Conservation (phyloP, 1,140 invertebrate species). For the Medauroidea extradentata region DNA sequence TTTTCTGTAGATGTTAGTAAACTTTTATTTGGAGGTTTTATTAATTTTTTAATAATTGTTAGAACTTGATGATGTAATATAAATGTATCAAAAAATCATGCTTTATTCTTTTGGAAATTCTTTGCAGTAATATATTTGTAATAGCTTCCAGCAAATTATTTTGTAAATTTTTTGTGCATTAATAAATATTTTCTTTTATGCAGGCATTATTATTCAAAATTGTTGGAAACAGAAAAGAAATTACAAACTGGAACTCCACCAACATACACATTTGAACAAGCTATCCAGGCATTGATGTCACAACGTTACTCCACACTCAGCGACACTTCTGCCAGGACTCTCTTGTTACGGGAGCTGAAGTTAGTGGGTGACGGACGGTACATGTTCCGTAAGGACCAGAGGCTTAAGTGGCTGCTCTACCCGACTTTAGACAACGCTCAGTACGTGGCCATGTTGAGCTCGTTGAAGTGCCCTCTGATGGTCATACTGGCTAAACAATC, state of each 20-base stretch:
- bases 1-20: too few relatives aligned
- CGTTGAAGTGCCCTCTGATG: constrained; percentile 34
- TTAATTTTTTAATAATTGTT: too few relatives aligned
- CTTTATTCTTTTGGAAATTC: too few relatives aligned
- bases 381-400: constrained; percentile 37
- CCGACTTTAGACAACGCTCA: not conserved
- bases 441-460: not conserved
- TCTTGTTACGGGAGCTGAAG: not conserved
- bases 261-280: constrained; percentile 48
- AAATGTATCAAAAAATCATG: too few relatives aligned
- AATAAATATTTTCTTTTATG: too few relatives aligned
- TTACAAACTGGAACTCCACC: constrained; percentile 27
- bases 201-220: constrained; percentile 27
- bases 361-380: constrained; percentile 27
- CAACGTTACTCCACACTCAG: not conserved
- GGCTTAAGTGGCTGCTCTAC: constrained; percentile 24
- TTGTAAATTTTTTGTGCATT: too few relatives aligned
- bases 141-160: too few relatives aligned
- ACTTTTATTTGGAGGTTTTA: too few relatives aligned
- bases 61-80: too few relatives aligned
- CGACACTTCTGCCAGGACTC: too few relatives aligned
- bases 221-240: constrained; percentile 28
- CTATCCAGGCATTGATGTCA: constrained; percentile 41
- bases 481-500: constrained; percentile 32
- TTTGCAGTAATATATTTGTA: too few relatives aligned